Base-by-base conservation (phyloP, 2,888 invertebrate genomes). In the Eupithecia vulgata region DNA sequence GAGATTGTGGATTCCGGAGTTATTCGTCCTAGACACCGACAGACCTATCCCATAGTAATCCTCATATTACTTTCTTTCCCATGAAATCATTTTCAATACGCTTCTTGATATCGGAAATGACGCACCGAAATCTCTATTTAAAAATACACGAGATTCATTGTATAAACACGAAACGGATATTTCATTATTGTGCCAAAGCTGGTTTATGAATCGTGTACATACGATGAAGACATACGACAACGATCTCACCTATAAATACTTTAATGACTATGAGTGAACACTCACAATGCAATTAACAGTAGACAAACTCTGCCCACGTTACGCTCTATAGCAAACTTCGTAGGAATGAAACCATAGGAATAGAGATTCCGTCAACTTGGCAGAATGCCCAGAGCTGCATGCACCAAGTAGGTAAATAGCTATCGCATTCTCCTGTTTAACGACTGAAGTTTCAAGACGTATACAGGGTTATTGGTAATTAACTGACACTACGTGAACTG, bases 321-420 rank as follows among this genome's bases (percentile, higher is more conserved):
- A 61, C 72, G 70, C 66, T 71, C 73, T 75, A 74, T 81, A 78
- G 77, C 79, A 76, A 72, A 81, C 76, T 81, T 80, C 70, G 70
- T 69, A 76, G 75, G 79, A 82, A 82, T 62, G 75, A 79, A 82
- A 83, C 80, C 72, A 68, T 69, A 77, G 75, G 79, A 82, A 82
- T 79, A 72, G 80, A 68, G 79, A 81, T 80, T 81, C 81, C 81
- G 81, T 81, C 80, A 80, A 82, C 77, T 86, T 86, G 86, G 86
- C 87, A 83, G 15, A 52, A 67, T 68, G 83, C 85, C 86, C 79
- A 85, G 77, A 82, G 77, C 80, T 80, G 37, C 78, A 81, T 85
- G 83, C 84, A 83, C 79, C 78, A 80, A 13, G 72, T 72, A 73
- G 17, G 72, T 73, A 74, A 71, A 75, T 70, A 67, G 68, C 71